Conservation (phyloP, 2,797 vertebrate genomes). For the Ciconia nigra region DNA sequence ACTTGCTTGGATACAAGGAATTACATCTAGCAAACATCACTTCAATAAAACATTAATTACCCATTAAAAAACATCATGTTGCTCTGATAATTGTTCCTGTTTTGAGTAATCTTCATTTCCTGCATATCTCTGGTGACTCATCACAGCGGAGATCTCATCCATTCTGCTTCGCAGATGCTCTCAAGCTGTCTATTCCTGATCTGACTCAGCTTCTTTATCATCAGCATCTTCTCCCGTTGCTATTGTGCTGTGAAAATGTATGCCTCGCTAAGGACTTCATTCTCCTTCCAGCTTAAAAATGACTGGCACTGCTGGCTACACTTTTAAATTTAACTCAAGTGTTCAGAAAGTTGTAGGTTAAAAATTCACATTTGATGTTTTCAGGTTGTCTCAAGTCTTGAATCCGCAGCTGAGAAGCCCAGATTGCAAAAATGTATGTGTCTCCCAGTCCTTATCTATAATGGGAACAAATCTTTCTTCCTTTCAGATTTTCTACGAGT, state of each 20-base stretch:
- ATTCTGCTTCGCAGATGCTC: slow-evolving; percentile 40
- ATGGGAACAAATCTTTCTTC: background rate
- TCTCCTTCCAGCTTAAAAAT: background rate
- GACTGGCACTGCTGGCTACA: background rate
- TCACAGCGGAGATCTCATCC: background rate
- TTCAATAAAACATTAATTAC: slow-evolving; percentile 60
- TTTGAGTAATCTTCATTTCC: slow-evolving; percentile 46
- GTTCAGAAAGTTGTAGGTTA: background rate
- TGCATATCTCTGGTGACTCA: slow-evolving; percentile 25
- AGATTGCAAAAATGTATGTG: background rate
- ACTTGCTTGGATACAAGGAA: background rate
- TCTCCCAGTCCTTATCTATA: background rate
- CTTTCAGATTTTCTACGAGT: background rate
- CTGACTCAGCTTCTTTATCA: slow-evolving; percentile 20
- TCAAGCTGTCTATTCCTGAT: background rate
- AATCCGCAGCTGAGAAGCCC: background rate
- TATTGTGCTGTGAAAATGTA: background rate
- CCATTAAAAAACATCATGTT: slow-evolving; percentile 13
- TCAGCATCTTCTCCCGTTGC: background rate
- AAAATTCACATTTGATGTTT: background rate
- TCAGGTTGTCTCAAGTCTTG: background rate
- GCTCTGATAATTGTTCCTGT: slow-evolving; percentile 48
- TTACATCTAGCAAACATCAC: background rate
- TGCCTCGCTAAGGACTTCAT: background rate
- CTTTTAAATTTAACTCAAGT: background rate